phyloP scores from a whole-genome alignment of 30 jellyfish, hydroid and myxozoan genomes.

The Euphysa ruthae region DNA sequence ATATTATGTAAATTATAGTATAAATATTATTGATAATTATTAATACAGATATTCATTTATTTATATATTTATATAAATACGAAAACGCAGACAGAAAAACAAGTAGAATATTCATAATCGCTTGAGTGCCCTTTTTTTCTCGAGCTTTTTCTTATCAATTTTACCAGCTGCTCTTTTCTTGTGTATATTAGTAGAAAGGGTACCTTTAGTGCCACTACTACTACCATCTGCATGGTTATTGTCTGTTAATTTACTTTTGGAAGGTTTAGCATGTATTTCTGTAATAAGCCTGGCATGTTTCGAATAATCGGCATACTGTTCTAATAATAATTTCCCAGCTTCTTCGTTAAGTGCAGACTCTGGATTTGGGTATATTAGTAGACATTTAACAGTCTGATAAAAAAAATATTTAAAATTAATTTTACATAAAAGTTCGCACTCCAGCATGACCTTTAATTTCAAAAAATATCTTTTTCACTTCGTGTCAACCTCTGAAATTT shows the following conservation, averaged over 20 bases:
- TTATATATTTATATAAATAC: too few relatives aligned
- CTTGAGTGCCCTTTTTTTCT: conserved; percentile 78
- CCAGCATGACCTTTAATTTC: too few relatives aligned
- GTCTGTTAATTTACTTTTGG: conserved; percentile 9
- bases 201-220: conserved; percentile 16
- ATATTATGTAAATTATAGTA: too few relatives aligned
- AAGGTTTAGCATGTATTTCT: conserved; percentile 74
- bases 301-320: conserved; percentile 85
- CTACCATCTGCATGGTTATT: too few relatives aligned
- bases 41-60: too few relatives aligned
- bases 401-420: too few relatives aligned
- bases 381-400: conserved; percentile 82
- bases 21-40: too few relatives aligned
- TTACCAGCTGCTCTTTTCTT: conserved; percentile 81
- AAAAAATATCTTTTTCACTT: too few relatives aligned
- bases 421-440: too few relatives aligned
- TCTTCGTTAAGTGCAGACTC: conserved; percentile 96
- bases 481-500: too few relatives aligned
- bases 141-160: conserved; percentile 70
- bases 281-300: conserved; percentile 96
- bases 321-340: conserved; percentile 89
- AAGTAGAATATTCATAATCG: too few relatives aligned
- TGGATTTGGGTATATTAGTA: conserved; percentile 86
- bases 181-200: conserved; percentile 8
- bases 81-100: too few relatives aligned